These are phyloP conservation scores for Pogonomyrmex californicus DNA, from an alignment of 1,140 invertebrate species.

Conservation along the genomic window DNA sequence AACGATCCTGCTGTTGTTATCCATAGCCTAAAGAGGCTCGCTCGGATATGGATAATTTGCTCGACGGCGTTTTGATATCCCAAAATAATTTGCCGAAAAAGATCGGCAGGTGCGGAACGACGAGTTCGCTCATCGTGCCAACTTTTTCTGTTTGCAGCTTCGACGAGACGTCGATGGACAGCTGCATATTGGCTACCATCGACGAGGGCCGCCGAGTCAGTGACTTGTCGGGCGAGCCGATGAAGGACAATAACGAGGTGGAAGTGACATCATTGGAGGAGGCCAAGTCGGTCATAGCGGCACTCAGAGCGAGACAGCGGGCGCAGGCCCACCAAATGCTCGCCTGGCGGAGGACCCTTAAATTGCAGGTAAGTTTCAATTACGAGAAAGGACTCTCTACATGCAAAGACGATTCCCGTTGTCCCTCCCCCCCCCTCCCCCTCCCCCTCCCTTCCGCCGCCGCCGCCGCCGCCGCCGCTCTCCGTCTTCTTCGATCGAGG, in stretches of 20 bases:
- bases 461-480: background rate
- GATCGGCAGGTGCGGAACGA: background rate
- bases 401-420: slow-evolving; percentile 34
- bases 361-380: slow-evolving; percentile 85
- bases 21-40: background rate
- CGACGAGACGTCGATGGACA: slow-evolving; percentile 86
- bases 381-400: slow-evolving; percentile 32
- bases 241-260: slow-evolving; percentile 74
- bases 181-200: slow-evolving; percentile 79
- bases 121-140: slow-evolving; percentile 14
- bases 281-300: slow-evolving; percentile 86
- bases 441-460: too few species aligned
- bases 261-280: slow-evolving; percentile 87
- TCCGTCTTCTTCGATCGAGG: slow-evolving; percentile 2
- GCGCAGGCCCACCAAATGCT: slow-evolving; percentile 87
- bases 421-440: background rate
- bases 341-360: slow-evolving; percentile 86
- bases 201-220: slow-evolving; percentile 76
- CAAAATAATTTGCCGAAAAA: background rate
- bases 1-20: background rate
- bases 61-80: background rate
- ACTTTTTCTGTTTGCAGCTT: slow-evolving; percentile 80
- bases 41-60: background rate
- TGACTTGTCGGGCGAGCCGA: slow-evolving; percentile 73
- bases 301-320: slow-evolving; percentile 85